Percentiles rank a stretch among this genome's conserved stretches.
phyloP scores from a whole-genome alignment of 1,140 invertebrate species.

The Trichomalopsis sarcophagae region DNA sequence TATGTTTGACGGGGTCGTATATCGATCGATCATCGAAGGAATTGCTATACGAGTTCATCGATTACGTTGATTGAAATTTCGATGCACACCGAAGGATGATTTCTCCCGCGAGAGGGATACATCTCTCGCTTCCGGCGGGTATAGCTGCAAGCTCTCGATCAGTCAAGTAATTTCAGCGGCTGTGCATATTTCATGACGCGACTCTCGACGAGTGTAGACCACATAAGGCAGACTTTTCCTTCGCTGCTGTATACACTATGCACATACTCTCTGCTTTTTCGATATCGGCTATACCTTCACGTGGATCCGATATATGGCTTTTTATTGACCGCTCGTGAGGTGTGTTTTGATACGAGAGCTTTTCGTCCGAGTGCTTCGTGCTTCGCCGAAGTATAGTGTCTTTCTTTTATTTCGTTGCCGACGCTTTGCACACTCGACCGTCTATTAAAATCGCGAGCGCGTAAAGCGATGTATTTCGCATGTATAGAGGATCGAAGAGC shows the following conservation, averaged over 20 bases:
- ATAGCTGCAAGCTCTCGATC: not conserved
- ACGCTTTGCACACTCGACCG: too few relatives aligned
- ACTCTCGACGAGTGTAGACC: not conserved
- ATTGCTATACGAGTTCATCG: too few relatives aligned
- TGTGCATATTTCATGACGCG: conserved; percentile 29
- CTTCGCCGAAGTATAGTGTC: not conserved
- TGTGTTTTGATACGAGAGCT: conserved; percentile 6
- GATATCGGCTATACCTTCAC: not conserved
- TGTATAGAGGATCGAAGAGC: too few relatives aligned
- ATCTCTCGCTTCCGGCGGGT: too few relatives aligned
- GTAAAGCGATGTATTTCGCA: too few relatives aligned
- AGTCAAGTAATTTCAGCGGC: conserved; percentile 35
- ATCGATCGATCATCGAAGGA: too few relatives aligned
- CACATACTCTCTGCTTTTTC: not conserved
- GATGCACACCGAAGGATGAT: too few relatives aligned
- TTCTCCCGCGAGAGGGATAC: too few relatives aligned
- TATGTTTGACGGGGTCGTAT: too few relatives aligned
- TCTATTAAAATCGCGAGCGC: too few relatives aligned
- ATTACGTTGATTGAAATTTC: too few relatives aligned
- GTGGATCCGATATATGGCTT: not conserved
- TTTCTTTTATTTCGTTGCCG: not conserved
- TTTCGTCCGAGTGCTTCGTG: not conserved
- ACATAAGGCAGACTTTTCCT: not conserved
- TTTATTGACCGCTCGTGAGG: conserved; percentile 27
- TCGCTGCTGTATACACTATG: not conserved